Conservation (phyloP, 2,888 invertebrate genomes). For the Taenaris catops region DNA sequence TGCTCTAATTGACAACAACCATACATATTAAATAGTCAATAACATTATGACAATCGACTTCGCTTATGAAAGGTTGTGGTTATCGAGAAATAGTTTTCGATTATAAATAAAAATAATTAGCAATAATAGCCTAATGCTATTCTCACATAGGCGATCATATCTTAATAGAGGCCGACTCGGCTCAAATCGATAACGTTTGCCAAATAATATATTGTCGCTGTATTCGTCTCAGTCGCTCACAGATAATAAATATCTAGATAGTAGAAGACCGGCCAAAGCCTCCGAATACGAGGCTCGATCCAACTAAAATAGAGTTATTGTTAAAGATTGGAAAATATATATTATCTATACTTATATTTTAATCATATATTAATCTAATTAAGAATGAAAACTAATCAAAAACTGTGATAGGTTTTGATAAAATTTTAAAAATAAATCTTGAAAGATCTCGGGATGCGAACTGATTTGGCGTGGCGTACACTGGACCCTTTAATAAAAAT, state of each 20-base stretch:
- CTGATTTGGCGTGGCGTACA: slow-evolving; percentile 25
- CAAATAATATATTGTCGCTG: slow-evolving; percentile 39
- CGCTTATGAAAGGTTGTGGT: slow-evolving; percentile 80
- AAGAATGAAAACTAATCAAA: slow-evolving; percentile 79
- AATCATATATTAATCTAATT: slow-evolving; percentile 77
- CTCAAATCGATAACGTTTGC: slow-evolving; percentile 39
- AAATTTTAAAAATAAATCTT: slow-evolving; percentile 67
- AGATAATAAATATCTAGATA: slow-evolving; percentile 20
- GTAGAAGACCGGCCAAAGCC: slow-evolving; percentile 25
- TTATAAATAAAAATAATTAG: slow-evolving; percentile 69
- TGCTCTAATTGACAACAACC: slow-evolving; percentile 49
- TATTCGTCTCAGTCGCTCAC: slow-evolving; percentile 35
- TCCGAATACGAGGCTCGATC: slow-evolving; percentile 48
- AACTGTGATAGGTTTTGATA: slow-evolving; percentile 81
- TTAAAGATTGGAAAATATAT: slow-evolving; percentile 75
- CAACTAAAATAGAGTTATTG: slow-evolving; percentile 76
- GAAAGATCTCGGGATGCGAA: slow-evolving; percentile 34
- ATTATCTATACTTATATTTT: slow-evolving; percentile 79
- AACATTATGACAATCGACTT: slow-evolving; percentile 74
- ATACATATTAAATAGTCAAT: slow-evolving; percentile 74
- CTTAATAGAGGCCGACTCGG: slow-evolving; percentile 41
- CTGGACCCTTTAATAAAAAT: slow-evolving; percentile 10
- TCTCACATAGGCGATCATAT: slow-evolving; percentile 72
- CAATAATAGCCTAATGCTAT: slow-evolving; percentile 75
- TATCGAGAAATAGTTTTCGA: slow-evolving; percentile 76